phyloP scores from a whole-genome alignment of 2,888 invertebrate species.

The Leucophora obtusa region DNA sequence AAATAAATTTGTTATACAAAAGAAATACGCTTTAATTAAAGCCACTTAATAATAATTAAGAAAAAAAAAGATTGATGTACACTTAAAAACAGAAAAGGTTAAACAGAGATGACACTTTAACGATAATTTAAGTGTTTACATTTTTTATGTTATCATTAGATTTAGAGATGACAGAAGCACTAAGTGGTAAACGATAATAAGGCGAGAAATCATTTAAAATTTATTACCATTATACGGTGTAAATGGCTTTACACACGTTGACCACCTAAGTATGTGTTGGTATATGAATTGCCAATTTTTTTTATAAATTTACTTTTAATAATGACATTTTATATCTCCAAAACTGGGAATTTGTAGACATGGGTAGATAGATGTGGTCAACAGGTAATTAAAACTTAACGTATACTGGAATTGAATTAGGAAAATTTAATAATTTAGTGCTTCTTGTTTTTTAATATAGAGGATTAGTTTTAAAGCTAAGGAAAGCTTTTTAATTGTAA shows the following conservation, averaged over 20 bases:
- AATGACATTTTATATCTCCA: no score
- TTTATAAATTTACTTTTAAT: no score
- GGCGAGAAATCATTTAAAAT: background rate
- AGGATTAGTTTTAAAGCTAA: conserved; percentile 18
- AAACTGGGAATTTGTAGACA: no score
- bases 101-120: background rate
- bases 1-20: background rate
- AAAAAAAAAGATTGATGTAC: background rate
- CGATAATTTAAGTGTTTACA: background rate
- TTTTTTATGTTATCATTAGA: conserved; percentile 10
- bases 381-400: no score
- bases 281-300: no score
- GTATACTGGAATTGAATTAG: background rate
- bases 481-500: conserved; percentile 13
- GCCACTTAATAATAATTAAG: background rate
- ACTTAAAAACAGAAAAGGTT: background rate
- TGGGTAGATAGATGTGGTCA: no score
- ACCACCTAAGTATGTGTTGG: no score
- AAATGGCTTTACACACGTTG: no score
- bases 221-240: background rate
- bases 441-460: conserved; percentile 24
- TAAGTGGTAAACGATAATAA: background rate
- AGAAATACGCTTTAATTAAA: background rate
- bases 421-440: conserved; percentile 4
- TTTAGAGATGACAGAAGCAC: conserved; percentile 17